phyloP scores from a whole-genome alignment of 2,797 vertebrate genomes.

The Ctenopoma kingsleyae region DNA sequence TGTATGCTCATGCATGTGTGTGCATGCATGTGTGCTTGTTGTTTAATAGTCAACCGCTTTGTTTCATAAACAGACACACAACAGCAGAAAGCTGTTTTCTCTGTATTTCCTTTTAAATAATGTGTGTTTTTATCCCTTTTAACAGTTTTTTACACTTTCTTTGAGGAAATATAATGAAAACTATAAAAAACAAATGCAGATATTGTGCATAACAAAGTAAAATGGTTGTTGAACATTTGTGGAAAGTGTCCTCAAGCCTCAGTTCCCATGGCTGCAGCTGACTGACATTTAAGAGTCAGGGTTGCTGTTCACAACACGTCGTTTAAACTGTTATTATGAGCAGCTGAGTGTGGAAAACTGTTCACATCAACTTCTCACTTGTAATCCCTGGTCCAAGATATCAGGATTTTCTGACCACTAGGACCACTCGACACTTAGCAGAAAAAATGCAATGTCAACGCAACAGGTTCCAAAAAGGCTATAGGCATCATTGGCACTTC shows the following conservation, averaged over 20 bases:
- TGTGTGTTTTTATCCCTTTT: too few species aligned
- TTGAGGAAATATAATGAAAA: background rate
- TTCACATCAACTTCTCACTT: too few species aligned
- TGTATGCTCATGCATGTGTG: constrained; percentile 5
- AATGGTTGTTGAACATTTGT: background rate
- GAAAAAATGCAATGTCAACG: too few species aligned
- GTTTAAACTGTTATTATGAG: too few species aligned
- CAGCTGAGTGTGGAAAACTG: too few species aligned
- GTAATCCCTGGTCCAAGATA: too few species aligned
- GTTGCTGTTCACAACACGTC: background rate
- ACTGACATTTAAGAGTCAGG: background rate
- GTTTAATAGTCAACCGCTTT: background rate
- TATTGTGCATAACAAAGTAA: background rate
- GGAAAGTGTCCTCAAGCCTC: background rate
- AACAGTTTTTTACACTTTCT: background rate
- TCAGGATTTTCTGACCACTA: too few species aligned
- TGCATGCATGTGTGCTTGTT: background rate
- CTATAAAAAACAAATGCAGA: background rate
- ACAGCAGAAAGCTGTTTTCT: background rate
- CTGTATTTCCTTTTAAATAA: background rate
- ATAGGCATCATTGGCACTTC: too few species aligned
- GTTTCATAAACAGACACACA: constrained; percentile 9
- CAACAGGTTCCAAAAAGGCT: too few species aligned
- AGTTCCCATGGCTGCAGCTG: background rate
- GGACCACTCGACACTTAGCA: too few species aligned